Percentiles rank a stretch among this genome's conserved stretches.
Evolutionary conservation across 2,888 invertebrate genomes (phyloP).

Genomic region (Agapetus fuscipes): DNA sequence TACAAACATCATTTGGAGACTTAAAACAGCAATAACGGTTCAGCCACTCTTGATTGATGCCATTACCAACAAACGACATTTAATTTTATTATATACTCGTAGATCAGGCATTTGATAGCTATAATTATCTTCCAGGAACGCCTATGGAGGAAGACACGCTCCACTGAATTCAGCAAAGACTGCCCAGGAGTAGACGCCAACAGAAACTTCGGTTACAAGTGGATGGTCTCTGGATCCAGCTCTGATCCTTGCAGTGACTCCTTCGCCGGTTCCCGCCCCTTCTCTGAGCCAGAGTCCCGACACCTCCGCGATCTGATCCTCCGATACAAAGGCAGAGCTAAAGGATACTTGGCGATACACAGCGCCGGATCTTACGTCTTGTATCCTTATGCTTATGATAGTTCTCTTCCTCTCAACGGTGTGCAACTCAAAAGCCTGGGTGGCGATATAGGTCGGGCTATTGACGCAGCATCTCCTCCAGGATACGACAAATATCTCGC

Average conservation of each 20-base stretch:
- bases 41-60: no score
- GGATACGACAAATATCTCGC: conserved; percentile 39
- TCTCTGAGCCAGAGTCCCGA: conserved; percentile 57
- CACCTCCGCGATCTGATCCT: conserved; percentile 46
- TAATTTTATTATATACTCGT: no score
- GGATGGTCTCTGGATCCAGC: conserved; percentile 54
- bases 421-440: conserved; percentile 38
- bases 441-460: conserved; percentile 33
- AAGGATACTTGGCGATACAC: conserved; percentile 63
- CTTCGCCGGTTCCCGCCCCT: conserved; percentile 50
- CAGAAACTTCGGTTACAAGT: conserved; percentile 62
- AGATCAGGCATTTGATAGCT: no score
- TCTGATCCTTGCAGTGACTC: conserved; percentile 46
- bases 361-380: conserved; percentile 61
- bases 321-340: conserved; percentile 37
- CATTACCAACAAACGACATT: no score
- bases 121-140: conserved; percentile 38
- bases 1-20: no score
- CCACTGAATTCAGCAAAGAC: conserved; percentile 29
- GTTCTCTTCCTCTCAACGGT: conserved; percentile 38
- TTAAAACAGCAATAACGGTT: no score
- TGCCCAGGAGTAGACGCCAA: conserved; percentile 68
- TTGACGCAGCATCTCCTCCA: conserved; percentile 28
- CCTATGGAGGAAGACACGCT: conserved; percentile 62
- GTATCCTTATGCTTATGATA: conserved; percentile 59